Evolutionary conservation across 2,113 vertebrate species (phyloP).

Genomic region (Xenopus borealis): DNA sequence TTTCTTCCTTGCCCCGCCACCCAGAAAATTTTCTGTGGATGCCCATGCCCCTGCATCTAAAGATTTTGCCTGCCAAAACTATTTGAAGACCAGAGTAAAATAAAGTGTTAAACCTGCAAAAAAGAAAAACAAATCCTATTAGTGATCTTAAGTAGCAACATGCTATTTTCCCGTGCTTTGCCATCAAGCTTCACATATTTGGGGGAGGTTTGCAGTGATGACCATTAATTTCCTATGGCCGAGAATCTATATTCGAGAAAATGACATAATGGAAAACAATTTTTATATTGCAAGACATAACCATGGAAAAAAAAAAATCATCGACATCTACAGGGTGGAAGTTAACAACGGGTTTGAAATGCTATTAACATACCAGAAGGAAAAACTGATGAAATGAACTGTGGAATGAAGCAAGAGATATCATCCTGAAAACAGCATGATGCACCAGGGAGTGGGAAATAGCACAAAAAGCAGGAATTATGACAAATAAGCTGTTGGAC

Average conservation of each 20-base stretch:
- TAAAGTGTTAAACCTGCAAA: conserved; percentile 24
- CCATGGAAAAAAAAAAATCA: conserved; percentile 27
- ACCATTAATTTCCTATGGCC: conserved; percentile 36
- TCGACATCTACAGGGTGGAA: conserved; percentile 41
- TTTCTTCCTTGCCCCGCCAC: too few species aligned
- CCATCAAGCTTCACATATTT: conserved; percentile 38
- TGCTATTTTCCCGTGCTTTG: conserved; percentile 35
- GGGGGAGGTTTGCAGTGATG: conserved; percentile 33
- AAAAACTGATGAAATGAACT: conserved; percentile 47
- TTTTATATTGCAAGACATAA: conserved; percentile 45
- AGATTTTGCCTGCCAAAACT: too few species aligned
- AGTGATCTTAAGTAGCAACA: conserved; percentile 15
- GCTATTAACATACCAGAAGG: conserved; percentile 42
- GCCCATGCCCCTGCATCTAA: too few species aligned
- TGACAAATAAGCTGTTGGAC: conserved; percentile 41
- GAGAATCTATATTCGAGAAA: conserved; percentile 40
- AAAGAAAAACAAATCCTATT: conserved; percentile 11
- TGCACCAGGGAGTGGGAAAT: conserved; percentile 37
- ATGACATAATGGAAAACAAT: conserved; percentile 45
- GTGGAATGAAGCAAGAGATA: conserved; percentile 44
- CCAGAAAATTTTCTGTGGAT: too few species aligned
- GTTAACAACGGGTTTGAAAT: conserved; percentile 44
- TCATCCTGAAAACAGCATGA: conserved; percentile 41
- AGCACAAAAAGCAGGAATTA: conserved; percentile 45
- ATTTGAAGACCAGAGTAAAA: background rate